Evolutionary conservation across 1,140 invertebrate species (phyloP).

Genomic region (Sitobion miscanthi): DNA sequence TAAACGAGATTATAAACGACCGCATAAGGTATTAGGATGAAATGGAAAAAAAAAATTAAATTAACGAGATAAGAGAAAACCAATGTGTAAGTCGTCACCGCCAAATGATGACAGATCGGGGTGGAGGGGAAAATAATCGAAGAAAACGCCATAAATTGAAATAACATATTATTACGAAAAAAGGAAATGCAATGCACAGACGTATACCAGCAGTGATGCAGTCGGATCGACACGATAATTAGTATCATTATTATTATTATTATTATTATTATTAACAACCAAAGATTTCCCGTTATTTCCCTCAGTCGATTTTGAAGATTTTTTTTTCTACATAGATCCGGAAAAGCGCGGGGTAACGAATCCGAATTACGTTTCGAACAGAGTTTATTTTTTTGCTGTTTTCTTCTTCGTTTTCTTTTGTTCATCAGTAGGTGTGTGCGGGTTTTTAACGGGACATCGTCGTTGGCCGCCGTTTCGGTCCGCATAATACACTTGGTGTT

Average conservation of each 20-base stretch:
- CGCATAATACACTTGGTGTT: not conserved
- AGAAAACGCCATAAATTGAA: not conserved
- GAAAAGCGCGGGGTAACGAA: not conserved
- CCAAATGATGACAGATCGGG: not conserved
- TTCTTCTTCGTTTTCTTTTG: not conserved
- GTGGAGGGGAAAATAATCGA: not conserved
- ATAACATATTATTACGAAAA: not conserved
- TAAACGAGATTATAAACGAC: not conserved
- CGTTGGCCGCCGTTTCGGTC: not conserved
- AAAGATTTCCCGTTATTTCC: not conserved
- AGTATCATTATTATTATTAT: not conserved
- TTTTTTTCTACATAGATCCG: not conserved
- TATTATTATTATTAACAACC: not conserved
- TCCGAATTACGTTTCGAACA: not conserved
- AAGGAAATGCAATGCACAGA: not conserved
- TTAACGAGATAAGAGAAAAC: constrained; percentile 27
- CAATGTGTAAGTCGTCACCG: not conserved
- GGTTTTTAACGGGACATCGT: not conserved
- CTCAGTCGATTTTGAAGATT: not conserved
- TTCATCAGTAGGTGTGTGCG: not conserved
- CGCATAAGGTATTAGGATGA: not conserved
- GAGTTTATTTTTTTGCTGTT: not conserved
- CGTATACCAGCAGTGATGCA: too few species aligned
- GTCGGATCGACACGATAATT: not conserved
- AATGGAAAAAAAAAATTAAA: constrained; percentile 19